These are phyloP conservation scores for Apis mellifera DNA, from an alignment of 1,140 invertebrate species.

Conservation along the genomic window Amel_HAv3.1 CM009938.2:7771501-7772000, in stretches of 20 bases:
- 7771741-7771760: background rate
- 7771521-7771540: background rate
- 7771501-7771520: background rate
- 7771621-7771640: conserved; percentile 13
- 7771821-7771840: background rate
- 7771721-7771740: background rate
- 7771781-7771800: conserved; percentile 26
- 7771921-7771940: conserved; percentile 19
- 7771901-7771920: background rate
- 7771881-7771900: background rate
- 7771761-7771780: conserved; percentile 37
- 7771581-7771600: conserved; percentile 25
- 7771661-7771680: background rate
- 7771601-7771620: conserved; percentile 13
- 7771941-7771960: conserved; percentile 50
- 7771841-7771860: too few relatives aligned
- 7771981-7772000: conserved; percentile 53
- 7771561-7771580: conserved; percentile 3
- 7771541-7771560: background rate
- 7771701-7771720: too few relatives aligned
- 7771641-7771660: conserved; percentile 18
- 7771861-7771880: background rate
- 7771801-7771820: background rate
- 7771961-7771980: conserved; percentile 25
- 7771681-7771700: too few relatives aligned